Percentiles rank a stretch among this genome's conserved stretches.
Conservation (phyloP, 2,888 invertebrate genomes). For the Stictocephala bisonia region DNA sequence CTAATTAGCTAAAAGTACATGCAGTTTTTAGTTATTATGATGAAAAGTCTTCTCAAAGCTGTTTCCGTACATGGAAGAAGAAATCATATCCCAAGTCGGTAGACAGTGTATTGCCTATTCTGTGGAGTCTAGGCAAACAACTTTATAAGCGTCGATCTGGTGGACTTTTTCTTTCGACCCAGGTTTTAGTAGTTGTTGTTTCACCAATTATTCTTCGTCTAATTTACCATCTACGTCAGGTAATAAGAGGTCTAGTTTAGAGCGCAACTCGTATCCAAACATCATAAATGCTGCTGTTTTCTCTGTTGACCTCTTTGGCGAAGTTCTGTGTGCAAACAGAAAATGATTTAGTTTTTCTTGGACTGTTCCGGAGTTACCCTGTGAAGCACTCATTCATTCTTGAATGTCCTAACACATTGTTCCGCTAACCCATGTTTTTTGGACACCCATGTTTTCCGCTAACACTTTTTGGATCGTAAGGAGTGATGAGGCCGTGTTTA, state of each 20-base stretch:
- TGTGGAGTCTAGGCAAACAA: no score
- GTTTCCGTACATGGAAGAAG: no score
- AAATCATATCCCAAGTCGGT: no score
- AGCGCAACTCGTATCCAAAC: slow-evolving; percentile 52
- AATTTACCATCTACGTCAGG: slow-evolving; percentile 11
- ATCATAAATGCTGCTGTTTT: slow-evolving; percentile 55
- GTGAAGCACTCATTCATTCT: slow-evolving; percentile 17
- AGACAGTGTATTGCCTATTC: no score
- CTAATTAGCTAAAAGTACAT: no score
- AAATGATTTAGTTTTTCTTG: not conserved
- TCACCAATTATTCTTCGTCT: not conserved
- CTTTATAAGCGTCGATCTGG: no score
- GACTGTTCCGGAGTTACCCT: not conserved
- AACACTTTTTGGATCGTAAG: slow-evolving; percentile 43
- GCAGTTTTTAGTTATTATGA: no score
- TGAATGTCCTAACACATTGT: slow-evolving; percentile 51
- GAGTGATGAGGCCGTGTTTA: slow-evolving; percentile 28
- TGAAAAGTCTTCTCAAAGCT: no score
- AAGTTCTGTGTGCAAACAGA: slow-evolving; percentile 34
- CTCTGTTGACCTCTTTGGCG: slow-evolving; percentile 52
- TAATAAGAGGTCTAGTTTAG: slow-evolving; percentile 51
- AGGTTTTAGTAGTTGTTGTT: not conserved
- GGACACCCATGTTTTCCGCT: no score
- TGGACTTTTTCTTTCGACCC: not conserved
- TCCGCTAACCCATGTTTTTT: slow-evolving; percentile 58